Percentiles rank a stretch among this genome's conserved stretches.
These are phyloP conservation scores for Margaritifera margaritifera DNA, from an alignment of 2,888 invertebrate species.

Conservation along the genomic window DNA sequence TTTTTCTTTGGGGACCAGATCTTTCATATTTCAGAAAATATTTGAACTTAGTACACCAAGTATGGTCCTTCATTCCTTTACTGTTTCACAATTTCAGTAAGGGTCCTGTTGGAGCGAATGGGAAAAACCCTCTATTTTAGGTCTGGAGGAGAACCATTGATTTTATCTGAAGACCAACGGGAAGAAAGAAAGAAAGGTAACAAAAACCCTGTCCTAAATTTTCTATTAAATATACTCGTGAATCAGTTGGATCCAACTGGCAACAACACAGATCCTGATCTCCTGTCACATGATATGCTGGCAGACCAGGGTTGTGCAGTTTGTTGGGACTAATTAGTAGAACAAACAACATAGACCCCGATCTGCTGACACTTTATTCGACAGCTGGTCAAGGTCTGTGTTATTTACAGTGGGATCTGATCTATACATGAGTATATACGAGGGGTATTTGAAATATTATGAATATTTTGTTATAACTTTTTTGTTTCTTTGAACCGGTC, in stretches of 20 bases:
- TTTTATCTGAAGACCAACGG: slow-evolving; percentile 73
- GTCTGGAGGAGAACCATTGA: slow-evolving; percentile 73
- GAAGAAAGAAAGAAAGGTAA: slow-evolving; percentile 71
- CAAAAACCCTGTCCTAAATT: neutral
- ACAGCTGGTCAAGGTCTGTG: too few species aligned
- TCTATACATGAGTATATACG: too few species aligned
- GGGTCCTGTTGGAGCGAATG: slow-evolving; percentile 72
- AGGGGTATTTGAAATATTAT: too few species aligned
- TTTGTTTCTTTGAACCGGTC: too few species aligned
- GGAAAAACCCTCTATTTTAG: slow-evolving; percentile 74
- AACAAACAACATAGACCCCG: too few species aligned
- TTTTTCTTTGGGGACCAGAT: too few species aligned
- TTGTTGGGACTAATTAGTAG: too few species aligned
- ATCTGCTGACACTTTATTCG: too few species aligned
- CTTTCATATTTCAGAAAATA: too few species aligned
- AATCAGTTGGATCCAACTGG: neutral
- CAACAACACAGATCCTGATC: neutral
- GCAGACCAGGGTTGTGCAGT: neutral
- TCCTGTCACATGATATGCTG: neutral
- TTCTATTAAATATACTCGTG: neutral
- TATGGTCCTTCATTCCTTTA: neutral
- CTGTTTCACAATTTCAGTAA: slow-evolving; percentile 56
- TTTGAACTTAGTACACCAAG: too few species aligned
- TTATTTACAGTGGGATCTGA: too few species aligned
- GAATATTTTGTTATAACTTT: too few species aligned